These are phyloP conservation scores for Caenorhabditis afra DNA, from an alignment of 2,888 invertebrate genomes.

Conservation along the genomic window DNA sequence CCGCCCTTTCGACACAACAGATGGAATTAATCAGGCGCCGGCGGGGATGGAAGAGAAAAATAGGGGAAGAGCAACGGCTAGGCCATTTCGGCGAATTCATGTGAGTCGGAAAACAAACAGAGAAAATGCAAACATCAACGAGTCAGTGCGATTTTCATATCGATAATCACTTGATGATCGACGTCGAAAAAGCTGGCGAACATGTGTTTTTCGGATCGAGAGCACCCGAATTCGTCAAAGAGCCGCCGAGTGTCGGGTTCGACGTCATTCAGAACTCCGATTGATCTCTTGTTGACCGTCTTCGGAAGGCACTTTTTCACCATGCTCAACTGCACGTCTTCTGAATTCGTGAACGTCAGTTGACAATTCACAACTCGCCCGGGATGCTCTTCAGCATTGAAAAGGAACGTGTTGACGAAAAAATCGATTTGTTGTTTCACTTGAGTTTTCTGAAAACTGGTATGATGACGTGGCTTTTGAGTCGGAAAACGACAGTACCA, in stretches of 20 bases:
- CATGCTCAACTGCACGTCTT: conserved; percentile 5
- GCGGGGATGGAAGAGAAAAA: not conserved
- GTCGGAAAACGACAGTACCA: conserved; percentile 6
- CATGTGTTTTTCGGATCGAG: not conserved
- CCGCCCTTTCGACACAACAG: conserved; percentile 13
- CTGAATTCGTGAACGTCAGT: conserved; percentile 12
- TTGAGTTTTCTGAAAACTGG: conserved; percentile 18
- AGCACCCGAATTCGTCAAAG: conserved; percentile 2
- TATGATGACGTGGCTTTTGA: not conserved
- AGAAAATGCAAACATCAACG: not conserved
- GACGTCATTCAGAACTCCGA: conserved; percentile 13
- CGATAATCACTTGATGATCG: conserved; percentile 22
- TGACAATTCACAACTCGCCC: conserved; percentile 12
- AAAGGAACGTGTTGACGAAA: conserved; percentile 25
- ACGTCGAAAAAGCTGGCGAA: conserved; percentile 23
- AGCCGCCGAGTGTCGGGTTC: conserved; percentile 11
- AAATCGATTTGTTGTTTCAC: conserved; percentile 37
- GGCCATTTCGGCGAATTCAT: not conserved
- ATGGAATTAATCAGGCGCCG: conserved; percentile 18
- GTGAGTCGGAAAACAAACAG: conserved; percentile 6
- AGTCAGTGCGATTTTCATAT: conserved; percentile 21
- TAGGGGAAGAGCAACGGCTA: conserved; percentile 4
- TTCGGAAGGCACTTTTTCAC: conserved; percentile 27
- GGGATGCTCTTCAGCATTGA: conserved; percentile 17
- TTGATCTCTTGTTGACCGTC: conserved; percentile 2